phyloP scores from a whole-genome alignment of 2,797 vertebrate genomes.

The Fringilla coelebs region DNA sequence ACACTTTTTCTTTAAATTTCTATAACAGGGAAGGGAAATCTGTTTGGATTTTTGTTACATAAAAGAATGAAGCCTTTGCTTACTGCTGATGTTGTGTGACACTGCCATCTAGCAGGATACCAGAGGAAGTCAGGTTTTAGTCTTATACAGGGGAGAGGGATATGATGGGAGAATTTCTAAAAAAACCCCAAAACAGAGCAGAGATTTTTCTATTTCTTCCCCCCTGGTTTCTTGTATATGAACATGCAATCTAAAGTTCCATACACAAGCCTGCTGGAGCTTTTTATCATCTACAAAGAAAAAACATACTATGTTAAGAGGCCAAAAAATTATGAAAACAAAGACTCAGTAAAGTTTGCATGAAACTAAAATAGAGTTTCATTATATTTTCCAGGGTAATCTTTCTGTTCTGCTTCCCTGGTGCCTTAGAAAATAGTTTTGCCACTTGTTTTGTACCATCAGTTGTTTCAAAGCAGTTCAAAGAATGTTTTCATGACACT shows the following conservation, averaged over 20 bases:
- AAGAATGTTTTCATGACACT: background rate
- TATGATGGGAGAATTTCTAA: background rate
- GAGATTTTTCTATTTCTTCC: background rate
- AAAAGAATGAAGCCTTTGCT: background rate
- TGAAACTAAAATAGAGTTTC: background rate
- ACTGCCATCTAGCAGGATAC: conserved; percentile 20
- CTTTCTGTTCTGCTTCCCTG: background rate
- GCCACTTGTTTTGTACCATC: background rate
- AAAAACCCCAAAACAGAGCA: background rate
- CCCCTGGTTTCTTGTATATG: background rate
- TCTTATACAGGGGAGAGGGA: background rate
- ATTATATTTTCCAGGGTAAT: background rate
- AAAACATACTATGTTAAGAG: background rate
- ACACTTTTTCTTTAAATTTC: background rate
- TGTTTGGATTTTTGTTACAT: background rate
- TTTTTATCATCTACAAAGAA: background rate
- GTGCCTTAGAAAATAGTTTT: background rate
- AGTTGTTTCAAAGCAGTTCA: background rate
- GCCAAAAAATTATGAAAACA: background rate
- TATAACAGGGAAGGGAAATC: background rate
- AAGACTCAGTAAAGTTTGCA: background rate
- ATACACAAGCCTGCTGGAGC: background rate
- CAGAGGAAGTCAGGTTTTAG: background rate
- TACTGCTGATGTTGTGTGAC: background rate
- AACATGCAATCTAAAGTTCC: background rate